Conservation (phyloP, 1,140 invertebrate genomes). For the Drosophila bocki region DNA sequence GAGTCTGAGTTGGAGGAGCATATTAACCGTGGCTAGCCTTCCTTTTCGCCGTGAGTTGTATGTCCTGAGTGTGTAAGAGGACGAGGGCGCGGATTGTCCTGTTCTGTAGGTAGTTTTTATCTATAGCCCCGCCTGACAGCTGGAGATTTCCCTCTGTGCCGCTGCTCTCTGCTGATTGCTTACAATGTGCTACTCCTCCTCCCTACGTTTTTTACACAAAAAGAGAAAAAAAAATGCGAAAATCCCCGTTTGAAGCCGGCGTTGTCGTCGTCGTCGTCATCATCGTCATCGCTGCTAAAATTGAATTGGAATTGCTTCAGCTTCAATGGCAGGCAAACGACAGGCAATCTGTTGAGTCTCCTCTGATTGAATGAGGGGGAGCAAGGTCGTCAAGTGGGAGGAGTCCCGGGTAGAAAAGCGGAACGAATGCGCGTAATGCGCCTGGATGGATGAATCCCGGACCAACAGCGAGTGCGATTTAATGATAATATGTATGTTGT, state of each 20-base stretch:
- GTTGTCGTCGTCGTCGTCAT: conserved; percentile 39
- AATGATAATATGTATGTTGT: conserved; percentile 68
- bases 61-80: conserved; percentile 4
- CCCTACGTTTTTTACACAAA: conserved; percentile 50
- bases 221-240: conserved; percentile 67
- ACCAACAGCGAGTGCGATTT: conserved; percentile 40
- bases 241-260: conserved; percentile 61
- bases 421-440: conserved; percentile 66
- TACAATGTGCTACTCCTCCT: conserved; percentile 51
- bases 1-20: conserved; percentile 30
- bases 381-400: conserved; percentile 16
- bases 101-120: conserved; percentile 66
- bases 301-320: conserved; percentile 81
- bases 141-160: conserved; percentile 48
- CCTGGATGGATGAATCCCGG: conserved; percentile 45
- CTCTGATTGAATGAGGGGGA: conserved; percentile 67
- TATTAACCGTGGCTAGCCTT: conserved; percentile 60
- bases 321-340: conserved; percentile 77
- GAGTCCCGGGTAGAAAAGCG: conserved; percentile 8
- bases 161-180: conserved; percentile 55
- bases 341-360: conserved; percentile 80
- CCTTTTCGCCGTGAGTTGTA: conserved; percentile 18
- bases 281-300: conserved; percentile 68
- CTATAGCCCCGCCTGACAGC: conserved; percentile 60
- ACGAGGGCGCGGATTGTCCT: conserved; percentile 25